phyloP scores from a whole-genome alignment of 2,113 vertebrate genomes.

The Azemiops feae region DNA sequence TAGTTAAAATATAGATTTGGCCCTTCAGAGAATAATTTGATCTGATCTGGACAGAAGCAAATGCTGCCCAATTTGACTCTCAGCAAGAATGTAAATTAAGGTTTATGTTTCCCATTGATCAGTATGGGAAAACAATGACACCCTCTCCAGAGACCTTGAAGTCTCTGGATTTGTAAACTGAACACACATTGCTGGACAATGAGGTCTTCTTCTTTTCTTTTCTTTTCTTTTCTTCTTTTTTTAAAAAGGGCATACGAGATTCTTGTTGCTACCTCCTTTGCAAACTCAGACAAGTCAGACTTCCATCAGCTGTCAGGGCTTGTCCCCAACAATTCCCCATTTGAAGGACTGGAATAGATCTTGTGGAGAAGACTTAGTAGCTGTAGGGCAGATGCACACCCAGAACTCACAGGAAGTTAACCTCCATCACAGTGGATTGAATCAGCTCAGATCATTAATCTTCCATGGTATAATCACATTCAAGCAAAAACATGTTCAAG shows the following conservation, averaged over 20 bases:
- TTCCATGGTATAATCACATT: conserved; percentile 47
- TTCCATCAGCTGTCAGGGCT: conserved; percentile 55
- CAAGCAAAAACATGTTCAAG: conserved; percentile 61
- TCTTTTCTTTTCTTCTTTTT: no score
- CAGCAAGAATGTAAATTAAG: not conserved
- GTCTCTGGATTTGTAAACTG: not conserved
- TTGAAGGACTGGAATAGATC: conserved; percentile 31
- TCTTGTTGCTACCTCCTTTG: not conserved
- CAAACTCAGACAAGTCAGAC: conserved; percentile 19
- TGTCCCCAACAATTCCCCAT: conserved; percentile 39
- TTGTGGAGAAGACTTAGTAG: conserved; percentile 19
- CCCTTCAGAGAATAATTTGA: not conserved
- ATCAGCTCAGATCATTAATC: conserved; percentile 55
- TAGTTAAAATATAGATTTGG: not conserved
- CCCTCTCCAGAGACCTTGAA: not conserved
- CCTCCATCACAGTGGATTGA: conserved; percentile 35
- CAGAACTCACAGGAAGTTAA: conserved; percentile 48
- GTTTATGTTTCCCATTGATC: not conserved
- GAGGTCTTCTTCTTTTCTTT: no score
- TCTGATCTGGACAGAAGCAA: not conserved
- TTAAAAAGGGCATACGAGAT: not conserved
- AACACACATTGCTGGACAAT: not conserved
- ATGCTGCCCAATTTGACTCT: not conserved
- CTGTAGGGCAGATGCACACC: conserved; percentile 53
- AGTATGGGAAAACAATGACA: not conserved